Percentiles rank a stretch among this genome's conserved stretches.
These are phyloP conservation scores for Lindbergichthys nudifrons DNA, from an alignment of 2,797 vertebrate genomes.

Conservation along the genomic window DNA sequence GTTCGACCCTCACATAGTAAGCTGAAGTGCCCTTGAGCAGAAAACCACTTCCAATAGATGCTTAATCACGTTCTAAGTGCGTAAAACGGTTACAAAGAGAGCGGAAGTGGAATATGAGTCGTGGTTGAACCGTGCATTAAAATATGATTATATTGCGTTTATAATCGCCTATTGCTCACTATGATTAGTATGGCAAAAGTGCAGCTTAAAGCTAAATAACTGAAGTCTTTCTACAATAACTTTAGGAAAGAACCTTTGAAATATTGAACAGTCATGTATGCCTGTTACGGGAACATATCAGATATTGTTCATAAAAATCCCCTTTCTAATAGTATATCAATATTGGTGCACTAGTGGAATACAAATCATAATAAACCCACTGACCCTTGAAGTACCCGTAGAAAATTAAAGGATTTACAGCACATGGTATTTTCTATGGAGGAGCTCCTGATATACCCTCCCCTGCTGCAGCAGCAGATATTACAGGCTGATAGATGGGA, in stretches of 20 bases:
- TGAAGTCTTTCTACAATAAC: not conserved
- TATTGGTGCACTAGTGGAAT: not conserved
- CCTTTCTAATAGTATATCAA: not conserved
- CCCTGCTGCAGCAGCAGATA: constrained; percentile 42
- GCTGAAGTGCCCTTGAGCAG: constrained; percentile 3
- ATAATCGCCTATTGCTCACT: not conserved
- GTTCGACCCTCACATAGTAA: not conserved
- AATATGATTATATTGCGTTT: constrained; percentile 5
- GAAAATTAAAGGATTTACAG: constrained; percentile 61
- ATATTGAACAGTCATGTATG: not conserved
- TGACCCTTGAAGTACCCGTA: constrained; percentile 15
- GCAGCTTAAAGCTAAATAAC: not conserved
- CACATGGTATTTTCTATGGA: constrained; percentile 30
- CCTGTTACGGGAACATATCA: not conserved
- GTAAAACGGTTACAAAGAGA: not conserved
- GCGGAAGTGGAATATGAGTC: not conserved
- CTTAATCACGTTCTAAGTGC: not conserved
- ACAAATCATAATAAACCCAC: constrained; percentile 16
- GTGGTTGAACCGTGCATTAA: constrained; percentile 7
- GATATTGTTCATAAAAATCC: not conserved
- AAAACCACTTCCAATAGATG: not conserved
- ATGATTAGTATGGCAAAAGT: not conserved
- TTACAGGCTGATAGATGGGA: constrained; percentile 65
- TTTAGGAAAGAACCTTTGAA: not conserved
- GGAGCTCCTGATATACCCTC: constrained; percentile 36